phyloP scores from a whole-genome alignment of 2,797 vertebrate genomes.

The Alfaro cultratus region DNA sequence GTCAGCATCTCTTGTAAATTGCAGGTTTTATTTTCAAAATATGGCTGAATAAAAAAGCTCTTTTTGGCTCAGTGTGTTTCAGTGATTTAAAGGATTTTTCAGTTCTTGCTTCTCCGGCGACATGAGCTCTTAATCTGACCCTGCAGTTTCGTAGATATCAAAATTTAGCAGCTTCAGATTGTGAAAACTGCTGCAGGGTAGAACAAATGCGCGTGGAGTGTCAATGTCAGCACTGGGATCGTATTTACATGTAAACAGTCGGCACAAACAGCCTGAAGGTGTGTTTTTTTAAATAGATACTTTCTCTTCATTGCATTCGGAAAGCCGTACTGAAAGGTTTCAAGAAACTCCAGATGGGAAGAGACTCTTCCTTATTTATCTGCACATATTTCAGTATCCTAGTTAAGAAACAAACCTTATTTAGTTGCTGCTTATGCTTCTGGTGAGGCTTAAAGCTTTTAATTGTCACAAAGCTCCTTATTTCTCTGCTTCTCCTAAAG shows the following conservation, averaged over 20 bases:
- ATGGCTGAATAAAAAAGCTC: not conserved
- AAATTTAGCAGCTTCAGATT: conserved; percentile 48
- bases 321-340: conserved; percentile 8
- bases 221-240: conserved; percentile 52
- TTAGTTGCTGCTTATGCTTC: not conserved
- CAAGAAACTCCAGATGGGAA: not conserved
- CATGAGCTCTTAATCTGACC: conserved; percentile 40
- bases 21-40: not conserved
- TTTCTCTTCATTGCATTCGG: conserved; percentile 19
- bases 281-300: conserved; percentile 15
- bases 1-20: not conserved
- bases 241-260: conserved; percentile 57
- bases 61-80: not conserved
- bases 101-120: conserved; percentile 18
- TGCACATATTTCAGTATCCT: not conserved
- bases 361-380: too few relatives aligned
- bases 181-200: conserved; percentile 49
- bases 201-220: conserved; percentile 39
- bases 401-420: not conserved
- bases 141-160: conserved; percentile 39
- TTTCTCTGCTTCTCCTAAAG: not conserved
- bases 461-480: not conserved
- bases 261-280: conserved; percentile 53
- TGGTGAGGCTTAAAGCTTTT: not conserved
- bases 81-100: conserved; percentile 14